These are phyloP conservation scores for Drosophila melanogaster DNA, from an alignment of 1,140 invertebrate genomes.

Conservation along the genomic window Release_6_plus_ISO1_MT NT_033777.3:13898001-13898500, in stretches of 20 bases:
- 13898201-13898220: slow-evolving; percentile 34
- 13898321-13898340: slow-evolving; percentile 32
- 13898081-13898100: slow-evolving; percentile 59
- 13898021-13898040: slow-evolving; percentile 6
- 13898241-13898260: slow-evolving; percentile 56
- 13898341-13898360: slow-evolving; percentile 43
- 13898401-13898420: slow-evolving; percentile 59
- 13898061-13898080: slow-evolving; percentile 42
- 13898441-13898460: slow-evolving; percentile 4
- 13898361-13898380: slow-evolving; percentile 77
- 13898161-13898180: slow-evolving; percentile 59
- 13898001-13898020: neutral
- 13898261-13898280: slow-evolving; percentile 81
- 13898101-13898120: slow-evolving; percentile 26
- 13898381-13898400: slow-evolving; percentile 48
- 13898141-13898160: slow-evolving; percentile 71
- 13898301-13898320: slow-evolving; percentile 54
- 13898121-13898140: slow-evolving; percentile 75
- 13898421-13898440: slow-evolving; percentile 65
- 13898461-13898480: too few species aligned
- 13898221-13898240: slow-evolving; percentile 6
- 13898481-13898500: too few species aligned
- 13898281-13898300: slow-evolving; percentile 71
- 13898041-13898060: slow-evolving; percentile 23
- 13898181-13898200: slow-evolving; percentile 58